Conservation (phyloP, 92 coral and sea anemone species). For the Umimayanthus chanpuru region DNA sequence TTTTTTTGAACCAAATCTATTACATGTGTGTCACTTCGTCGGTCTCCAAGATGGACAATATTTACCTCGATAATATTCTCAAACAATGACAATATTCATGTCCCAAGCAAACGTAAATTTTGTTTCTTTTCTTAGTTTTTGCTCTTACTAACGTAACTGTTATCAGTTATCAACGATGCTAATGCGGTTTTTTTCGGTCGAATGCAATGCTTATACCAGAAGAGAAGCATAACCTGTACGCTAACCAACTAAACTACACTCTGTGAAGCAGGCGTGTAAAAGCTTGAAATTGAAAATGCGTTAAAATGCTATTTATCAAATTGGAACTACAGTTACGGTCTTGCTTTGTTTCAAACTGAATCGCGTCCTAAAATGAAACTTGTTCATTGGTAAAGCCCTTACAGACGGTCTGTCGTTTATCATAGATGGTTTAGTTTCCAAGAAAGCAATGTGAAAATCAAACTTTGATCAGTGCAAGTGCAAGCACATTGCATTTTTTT, state of each 20-base stretch:
- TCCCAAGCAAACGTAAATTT: not conserved
- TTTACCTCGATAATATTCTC: not conserved
- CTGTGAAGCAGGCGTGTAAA: not conserved
- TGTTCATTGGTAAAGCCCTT: not conserved
- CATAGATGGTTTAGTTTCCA: not conserved
- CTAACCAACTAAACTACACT: not conserved
- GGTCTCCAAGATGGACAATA: not conserved
- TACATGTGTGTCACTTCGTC: conserved; percentile 21
- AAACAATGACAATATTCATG: not conserved
- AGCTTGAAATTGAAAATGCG: not conserved
- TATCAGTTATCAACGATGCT: no score
- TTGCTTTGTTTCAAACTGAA: not conserved
- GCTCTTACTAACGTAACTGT: not conserved
- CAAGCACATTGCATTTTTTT: not conserved
- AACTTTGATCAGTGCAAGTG: not conserved
- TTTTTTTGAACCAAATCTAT: not conserved
- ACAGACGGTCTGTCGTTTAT: not conserved
- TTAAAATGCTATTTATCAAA: not conserved
- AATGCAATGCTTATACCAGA: not conserved
- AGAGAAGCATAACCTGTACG: no score
- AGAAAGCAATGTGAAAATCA: not conserved
- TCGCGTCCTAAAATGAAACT: not conserved
- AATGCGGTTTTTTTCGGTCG: no score
- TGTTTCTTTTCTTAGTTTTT: not conserved
- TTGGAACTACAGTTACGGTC: no score